Evolutionary conservation across 64 coral and sea anemone genomes (phyloP).

Genomic region (Dendrophyllia cribrosa): DNA sequence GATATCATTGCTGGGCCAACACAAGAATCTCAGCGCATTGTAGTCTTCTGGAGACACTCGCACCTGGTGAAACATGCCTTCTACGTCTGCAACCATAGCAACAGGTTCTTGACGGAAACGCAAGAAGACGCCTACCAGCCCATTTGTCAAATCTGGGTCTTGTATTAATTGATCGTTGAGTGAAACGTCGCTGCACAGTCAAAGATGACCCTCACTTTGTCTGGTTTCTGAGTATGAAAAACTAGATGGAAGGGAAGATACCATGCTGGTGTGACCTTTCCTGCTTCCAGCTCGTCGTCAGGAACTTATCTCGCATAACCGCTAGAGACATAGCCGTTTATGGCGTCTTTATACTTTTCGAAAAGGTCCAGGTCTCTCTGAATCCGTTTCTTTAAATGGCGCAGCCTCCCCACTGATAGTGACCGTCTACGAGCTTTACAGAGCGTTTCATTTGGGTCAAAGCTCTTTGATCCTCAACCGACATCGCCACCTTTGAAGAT

Average conservation of each 20-base stretch:
- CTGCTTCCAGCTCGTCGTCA: no score
- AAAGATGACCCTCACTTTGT: no score
- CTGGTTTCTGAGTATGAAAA: conserved; percentile 36
- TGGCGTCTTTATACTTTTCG: neutral
- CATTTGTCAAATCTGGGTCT: conserved; percentile 20
- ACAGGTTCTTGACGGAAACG: no score
- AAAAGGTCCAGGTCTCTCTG: neutral
- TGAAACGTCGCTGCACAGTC: conserved; percentile 23
- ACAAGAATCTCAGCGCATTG: conserved; percentile 33
- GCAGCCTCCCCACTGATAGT: neutral
- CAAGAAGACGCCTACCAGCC: no score
- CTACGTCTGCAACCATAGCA: neutral
- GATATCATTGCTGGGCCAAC: conserved; percentile 21
- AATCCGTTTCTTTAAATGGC: neutral
- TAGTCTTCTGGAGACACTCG: conserved; percentile 21
- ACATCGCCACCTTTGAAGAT: no score
- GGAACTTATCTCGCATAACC: neutral
- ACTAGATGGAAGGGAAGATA: conserved; percentile 36
- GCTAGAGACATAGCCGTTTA: neutral
- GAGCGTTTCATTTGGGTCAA: neutral
- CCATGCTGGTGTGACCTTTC: neutral
- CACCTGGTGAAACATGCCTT: conserved; percentile 13
- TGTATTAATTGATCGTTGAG: neutral
- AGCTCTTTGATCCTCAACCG: neutral
- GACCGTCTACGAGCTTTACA: neutral